phyloP scores from a whole-genome alignment of 2,888 invertebrate species.

The Metopia argyrocephala region DNA sequence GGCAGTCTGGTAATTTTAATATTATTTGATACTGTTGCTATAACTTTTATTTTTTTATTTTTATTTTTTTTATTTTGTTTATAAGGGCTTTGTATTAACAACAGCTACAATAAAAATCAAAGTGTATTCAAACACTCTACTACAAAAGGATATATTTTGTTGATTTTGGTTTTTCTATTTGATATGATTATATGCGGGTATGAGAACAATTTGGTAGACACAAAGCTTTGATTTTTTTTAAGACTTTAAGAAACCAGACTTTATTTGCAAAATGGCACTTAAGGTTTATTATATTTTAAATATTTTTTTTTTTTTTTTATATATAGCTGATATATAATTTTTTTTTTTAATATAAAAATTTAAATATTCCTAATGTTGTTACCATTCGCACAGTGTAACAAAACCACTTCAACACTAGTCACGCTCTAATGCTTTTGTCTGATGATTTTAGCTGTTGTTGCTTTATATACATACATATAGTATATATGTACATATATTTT shows the following conservation, averaged over 20 bases:
- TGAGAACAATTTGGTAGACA: constrained; percentile 59
- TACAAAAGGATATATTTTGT: constrained; percentile 43
- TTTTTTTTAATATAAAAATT: neutral
- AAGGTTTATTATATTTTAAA: constrained; percentile 16
- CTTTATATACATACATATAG: too few species aligned
- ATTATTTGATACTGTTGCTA: constrained; percentile 52
- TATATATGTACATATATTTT: neutral
- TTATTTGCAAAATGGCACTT: constrained; percentile 58
- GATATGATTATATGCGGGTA: constrained; percentile 25
- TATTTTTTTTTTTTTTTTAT: constrained; percentile 9
- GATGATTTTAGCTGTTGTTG: neutral
- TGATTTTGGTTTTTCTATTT: constrained; percentile 29
- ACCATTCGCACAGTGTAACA: neutral
- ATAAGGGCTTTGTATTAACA: constrained; percentile 26
- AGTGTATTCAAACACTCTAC: constrained; percentile 35
- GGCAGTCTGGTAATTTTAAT: constrained; percentile 35
- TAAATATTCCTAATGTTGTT: neutral
- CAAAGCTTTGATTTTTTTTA: constrained; percentile 52
- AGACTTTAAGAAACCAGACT: constrained; percentile 55
- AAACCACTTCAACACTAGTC: neutral
- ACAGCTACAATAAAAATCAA: neutral
- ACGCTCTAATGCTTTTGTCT: neutral
- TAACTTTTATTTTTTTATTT: constrained; percentile 32
- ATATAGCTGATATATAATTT: too few species aligned
- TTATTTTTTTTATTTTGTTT: constrained; percentile 39